Base-by-base conservation (phyloP, 2,888 invertebrate genomes). In the Dicyrtomina minuta region DNA sequence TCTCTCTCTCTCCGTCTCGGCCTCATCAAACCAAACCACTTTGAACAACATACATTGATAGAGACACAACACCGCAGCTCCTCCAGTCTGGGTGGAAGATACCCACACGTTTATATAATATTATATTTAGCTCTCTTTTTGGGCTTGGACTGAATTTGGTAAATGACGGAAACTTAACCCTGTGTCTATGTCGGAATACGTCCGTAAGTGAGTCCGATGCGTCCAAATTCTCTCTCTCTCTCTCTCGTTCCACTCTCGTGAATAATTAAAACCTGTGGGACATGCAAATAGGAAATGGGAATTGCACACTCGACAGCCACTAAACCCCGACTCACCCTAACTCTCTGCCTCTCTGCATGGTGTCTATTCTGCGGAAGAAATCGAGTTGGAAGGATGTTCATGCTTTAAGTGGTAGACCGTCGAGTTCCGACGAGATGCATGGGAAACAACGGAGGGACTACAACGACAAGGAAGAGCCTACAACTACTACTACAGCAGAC, bases 261-360 rank as follows among this genome's bases (percentile, higher is more conserved):
- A 76, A 78, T 78, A 78, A 76, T 78, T 78, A 78, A 76, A 75
- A 75, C 75, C 76, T 78, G 74, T 75, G 76, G 76, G 75, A 78
- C 71, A 76, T 78, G 77, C 75, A 76, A 77, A 77, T 76, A 77
- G 74, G 75, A 74, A 76, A 70, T 70, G 73, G 73, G 77, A 77
- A 75, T 77, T 75, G 71, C 70, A 71, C 62, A 62, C 53, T 51
- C 53, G 39, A 64, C 64, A 64, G 51, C 64, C 64, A 64, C 64
- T 64, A 64, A 64, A 64, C 51, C 64, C 55, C 65, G 43, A 65
- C 65, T 56, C 65, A 56, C 56, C 56, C 65, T 26, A 53, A 41
- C 46, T 64, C 53, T 13, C 62, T 58, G 39, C 39, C 62, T 46
- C 64, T 55, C 72, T 68, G 51, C 66, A 66, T 72, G 66, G 66